Evolutionary conservation across 2,113 vertebrate genomes (phyloP).

Genomic region (Chionodraco myersi): DNA sequence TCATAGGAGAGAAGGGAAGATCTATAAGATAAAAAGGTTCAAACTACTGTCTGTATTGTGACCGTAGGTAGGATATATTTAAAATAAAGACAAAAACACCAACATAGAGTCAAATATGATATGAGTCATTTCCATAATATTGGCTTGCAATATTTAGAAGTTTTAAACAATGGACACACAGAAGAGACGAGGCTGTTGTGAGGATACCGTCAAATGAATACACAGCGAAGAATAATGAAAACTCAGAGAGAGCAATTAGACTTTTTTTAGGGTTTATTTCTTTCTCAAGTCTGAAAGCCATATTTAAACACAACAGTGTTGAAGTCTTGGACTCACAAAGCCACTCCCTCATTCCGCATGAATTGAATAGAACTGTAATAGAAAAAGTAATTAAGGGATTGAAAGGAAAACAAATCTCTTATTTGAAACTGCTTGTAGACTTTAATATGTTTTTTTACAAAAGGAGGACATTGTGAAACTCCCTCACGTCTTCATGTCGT

Average conservation of each 20-base stretch:
- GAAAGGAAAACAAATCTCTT: too few relatives aligned
- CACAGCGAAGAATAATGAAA: not conserved
- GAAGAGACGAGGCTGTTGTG: not conserved
- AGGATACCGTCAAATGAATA: not conserved
- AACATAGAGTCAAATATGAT: not conserved
- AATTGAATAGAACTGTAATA: too few relatives aligned
- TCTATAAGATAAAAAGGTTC: not conserved
- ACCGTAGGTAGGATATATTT: not conserved
- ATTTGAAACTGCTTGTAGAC: not conserved
- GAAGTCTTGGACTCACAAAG: too few relatives aligned
- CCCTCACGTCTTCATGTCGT: not conserved
- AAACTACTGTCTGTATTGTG: not conserved
- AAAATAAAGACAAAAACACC: too few relatives aligned
- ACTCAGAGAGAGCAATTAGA: not conserved
- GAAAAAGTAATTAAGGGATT: too few relatives aligned
- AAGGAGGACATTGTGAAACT: not conserved
- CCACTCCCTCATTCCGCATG: too few relatives aligned
- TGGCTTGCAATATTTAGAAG: too few relatives aligned
- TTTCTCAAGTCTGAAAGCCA: too few relatives aligned
- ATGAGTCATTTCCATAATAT: conserved; percentile 6
- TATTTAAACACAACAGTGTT: too few relatives aligned
- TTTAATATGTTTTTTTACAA: too few relatives aligned
- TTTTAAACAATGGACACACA: not conserved
- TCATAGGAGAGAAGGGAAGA: not conserved
- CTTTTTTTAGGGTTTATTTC: too few relatives aligned